These are phyloP conservation scores for Anarrhichthys ocellatus DNA, from an alignment of 2,113 vertebrate species.

Conservation along the genomic window DNA sequence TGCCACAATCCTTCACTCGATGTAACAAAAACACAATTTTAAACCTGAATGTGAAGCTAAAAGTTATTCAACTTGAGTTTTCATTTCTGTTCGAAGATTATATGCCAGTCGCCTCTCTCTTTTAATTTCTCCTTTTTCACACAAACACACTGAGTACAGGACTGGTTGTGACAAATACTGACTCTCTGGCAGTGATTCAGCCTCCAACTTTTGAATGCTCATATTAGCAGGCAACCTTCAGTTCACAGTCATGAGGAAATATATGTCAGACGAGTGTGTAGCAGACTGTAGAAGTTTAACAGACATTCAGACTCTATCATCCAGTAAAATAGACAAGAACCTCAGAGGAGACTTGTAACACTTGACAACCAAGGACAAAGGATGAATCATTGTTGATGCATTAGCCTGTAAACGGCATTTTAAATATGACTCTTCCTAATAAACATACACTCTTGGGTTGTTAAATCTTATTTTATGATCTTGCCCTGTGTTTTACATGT, in stretches of 20 bases:
- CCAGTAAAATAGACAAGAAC: neutral
- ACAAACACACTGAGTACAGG: neutral
- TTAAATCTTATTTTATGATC: conserved; percentile 5
- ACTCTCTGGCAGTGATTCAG: conserved; percentile 10
- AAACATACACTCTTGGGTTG: neutral
- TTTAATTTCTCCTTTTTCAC: neutral
- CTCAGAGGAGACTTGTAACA: neutral
- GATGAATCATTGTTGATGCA: neutral
- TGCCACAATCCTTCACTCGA: neutral
- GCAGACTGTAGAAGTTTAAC: conserved; percentile 21
- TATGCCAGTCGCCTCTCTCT: neutral
- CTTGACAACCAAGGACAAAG: conserved; percentile 2
- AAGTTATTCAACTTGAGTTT: conserved; percentile 5
- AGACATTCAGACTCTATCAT: conserved; percentile 13
- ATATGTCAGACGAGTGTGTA: neutral
- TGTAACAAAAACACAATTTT: neutral
- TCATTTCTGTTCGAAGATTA: neutral
- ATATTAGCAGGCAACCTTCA: conserved; percentile 36
- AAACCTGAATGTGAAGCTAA: conserved; percentile 1
- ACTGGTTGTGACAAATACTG: conserved; percentile 19
- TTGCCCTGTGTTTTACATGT: neutral
- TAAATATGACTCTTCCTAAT: neutral
- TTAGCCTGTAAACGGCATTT: neutral
- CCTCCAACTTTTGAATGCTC: conserved; percentile 9
- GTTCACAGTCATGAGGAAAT: conserved; percentile 14